Conservation (phyloP, 2,888 invertebrate genomes). For the Mythimna vitellina region DNA sequence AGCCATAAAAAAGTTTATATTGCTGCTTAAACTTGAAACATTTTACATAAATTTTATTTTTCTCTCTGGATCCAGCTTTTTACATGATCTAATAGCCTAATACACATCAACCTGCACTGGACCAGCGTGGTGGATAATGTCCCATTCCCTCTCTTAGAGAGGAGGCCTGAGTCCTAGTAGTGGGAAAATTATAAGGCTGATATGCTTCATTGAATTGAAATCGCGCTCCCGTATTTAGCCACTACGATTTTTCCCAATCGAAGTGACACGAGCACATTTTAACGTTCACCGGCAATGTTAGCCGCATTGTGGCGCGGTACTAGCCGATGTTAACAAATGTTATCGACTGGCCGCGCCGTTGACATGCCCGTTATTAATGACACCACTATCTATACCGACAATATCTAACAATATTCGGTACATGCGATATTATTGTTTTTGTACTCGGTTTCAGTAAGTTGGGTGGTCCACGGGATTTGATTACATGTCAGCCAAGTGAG, state of each 20-base stretch:
- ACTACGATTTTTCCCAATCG: slow-evolving; percentile 29
- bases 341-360: slow-evolving; percentile 71
- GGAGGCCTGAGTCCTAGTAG: too few species aligned
- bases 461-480: slow-evolving; percentile 61
- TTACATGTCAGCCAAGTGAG: slow-evolving; percentile 12
- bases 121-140: too few species aligned
- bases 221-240: not conserved
- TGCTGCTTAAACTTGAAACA: not conserved
- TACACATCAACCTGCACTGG: too few species aligned
- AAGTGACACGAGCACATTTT: slow-evolving; percentile 62
- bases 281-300: slow-evolving; percentile 55
- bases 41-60: not conserved
- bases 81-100: too few species aligned
- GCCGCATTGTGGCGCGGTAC: slow-evolving; percentile 67
- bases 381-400: slow-evolving; percentile 66
- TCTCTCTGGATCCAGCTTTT: too few species aligned
- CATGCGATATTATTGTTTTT: slow-evolving; percentile 69
- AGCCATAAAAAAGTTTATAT: not conserved
- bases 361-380: slow-evolving; percentile 79
- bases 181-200: too few species aligned
- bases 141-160: too few species aligned
- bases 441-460: slow-evolving; percentile 54
- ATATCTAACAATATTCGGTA: slow-evolving; percentile 69
- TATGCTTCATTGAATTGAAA: not conserved
- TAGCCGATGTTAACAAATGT: slow-evolving; percentile 79